phyloP scores from a whole-genome alignment of 2,113 vertebrate species.

The Gallinago media region DNA sequence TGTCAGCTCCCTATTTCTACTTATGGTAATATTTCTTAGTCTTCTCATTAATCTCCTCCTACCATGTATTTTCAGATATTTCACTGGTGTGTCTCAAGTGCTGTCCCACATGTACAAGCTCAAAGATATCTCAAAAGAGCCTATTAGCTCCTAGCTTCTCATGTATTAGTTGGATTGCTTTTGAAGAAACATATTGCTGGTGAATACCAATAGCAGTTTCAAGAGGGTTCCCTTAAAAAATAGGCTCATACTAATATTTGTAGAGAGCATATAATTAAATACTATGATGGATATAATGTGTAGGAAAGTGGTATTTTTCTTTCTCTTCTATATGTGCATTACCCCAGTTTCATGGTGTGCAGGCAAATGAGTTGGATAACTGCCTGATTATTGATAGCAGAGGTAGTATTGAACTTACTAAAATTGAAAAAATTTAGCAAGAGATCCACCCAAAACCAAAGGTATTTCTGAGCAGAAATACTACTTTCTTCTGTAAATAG shows the following conservation, averaged over 20 bases:
- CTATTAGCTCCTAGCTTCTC: not conserved
- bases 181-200: not conserved
- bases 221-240: not conserved
- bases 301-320: not conserved
- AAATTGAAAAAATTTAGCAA: not conserved
- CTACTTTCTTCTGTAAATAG: not conserved
- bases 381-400: not conserved
- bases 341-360: not conserved
- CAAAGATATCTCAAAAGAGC: not conserved
- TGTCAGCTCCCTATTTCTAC: not conserved
- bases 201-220: not conserved
- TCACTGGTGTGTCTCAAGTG: not conserved
- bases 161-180: not conserved
- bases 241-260: not conserved
- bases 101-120: not conserved
- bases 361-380: not conserved
- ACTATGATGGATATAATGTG: not conserved
- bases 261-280: not conserved
- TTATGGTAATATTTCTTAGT: not conserved
- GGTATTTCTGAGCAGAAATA: not conserved
- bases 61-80: not conserved
- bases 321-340: not conserved
- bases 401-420: fast-evolving
- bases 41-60: not conserved
- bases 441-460: not conserved